Evolutionary conservation across 2,888 invertebrate genomes (phyloP).

Genomic region (Amiota communis): DNA sequence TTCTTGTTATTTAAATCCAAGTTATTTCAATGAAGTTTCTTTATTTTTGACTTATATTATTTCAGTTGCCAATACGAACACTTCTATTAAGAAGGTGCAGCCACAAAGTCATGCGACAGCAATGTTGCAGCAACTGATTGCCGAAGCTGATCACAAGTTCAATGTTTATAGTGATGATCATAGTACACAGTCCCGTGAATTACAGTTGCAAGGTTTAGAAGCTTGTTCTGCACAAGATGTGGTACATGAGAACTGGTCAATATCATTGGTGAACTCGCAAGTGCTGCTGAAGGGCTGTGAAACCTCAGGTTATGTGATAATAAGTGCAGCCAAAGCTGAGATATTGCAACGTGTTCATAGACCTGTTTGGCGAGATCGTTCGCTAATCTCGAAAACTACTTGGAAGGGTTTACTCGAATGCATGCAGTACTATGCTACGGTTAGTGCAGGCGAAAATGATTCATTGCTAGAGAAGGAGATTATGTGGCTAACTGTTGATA

Average conservation of each 20-base stretch:
- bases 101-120: conserved; percentile 86
- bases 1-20: background rate
- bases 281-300: conserved; percentile 96
- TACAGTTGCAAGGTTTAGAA: conserved; percentile 87
- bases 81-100: conserved; percentile 67
- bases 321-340: conserved; percentile 96
- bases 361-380: conserved; percentile 90
- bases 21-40: background rate
- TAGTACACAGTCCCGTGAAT: conserved; percentile 82
- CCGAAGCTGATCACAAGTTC: conserved; percentile 92
- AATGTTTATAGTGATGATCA: conserved; percentile 98
- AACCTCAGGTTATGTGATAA: conserved; percentile 96
- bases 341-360: conserved; percentile 91
- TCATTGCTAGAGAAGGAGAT: conserved; percentile 87
- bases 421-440: conserved; percentile 99
- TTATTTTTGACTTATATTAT: background rate
- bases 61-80: conserved; percentile 53
- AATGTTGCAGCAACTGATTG: conserved; percentile 92
- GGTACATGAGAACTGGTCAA: conserved; percentile 94
- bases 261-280: conserved; percentile 77
- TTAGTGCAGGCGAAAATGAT: conserved; percentile 85
- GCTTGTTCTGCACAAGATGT: conserved; percentile 94
- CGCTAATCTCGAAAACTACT: conserved; percentile 92
- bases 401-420: conserved; percentile 96
- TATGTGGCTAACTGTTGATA: conserved; percentile 95